Evolutionary conservation across 2,888 invertebrate genomes (phyloP), one percentile per base, ranked within the genome.

Genomic region (Endotricha flammealis): DNA sequence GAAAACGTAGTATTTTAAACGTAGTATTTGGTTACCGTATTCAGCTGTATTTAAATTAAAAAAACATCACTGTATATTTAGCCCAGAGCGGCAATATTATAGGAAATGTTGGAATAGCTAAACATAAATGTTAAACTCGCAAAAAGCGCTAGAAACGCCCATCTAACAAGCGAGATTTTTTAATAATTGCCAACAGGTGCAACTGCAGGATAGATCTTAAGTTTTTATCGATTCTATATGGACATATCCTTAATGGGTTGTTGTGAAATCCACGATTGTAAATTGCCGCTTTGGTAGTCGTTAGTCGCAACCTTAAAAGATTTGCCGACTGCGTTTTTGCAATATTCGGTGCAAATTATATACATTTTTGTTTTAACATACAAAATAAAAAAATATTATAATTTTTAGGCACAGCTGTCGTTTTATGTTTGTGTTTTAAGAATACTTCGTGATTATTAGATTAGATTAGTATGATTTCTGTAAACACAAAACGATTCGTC

Each of bases 121-220:
- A 65, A 53, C 46, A 58, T 63, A 74, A 69, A 58, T 49, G 50
- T 55, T 55, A 60, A 61, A 61, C 50, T 50, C 51, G 49, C 40
- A 54, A 50, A 64, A 68, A 57, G 48, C 46, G 37, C 34, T 29
- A 30, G 58, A 39, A 45, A 65, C 75, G 69, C 74, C 76, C 61
- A 70, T 51, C 40, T 68, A 76, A 71, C 56, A 57, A 74, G 60
- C 55, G 44, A 42, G 53, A 63, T 63, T 59, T 59, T 68, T 66
- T 60, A 65, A 62, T 67, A 70, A 68, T 66, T 57, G 56, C 53
- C 50, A 58, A 57, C 67, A 71, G 64, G 64, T 73, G 73, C 69
- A 55, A 48, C 46, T 44, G 38, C 40, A 44, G 58, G 54, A 65
- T 58, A 64, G 64, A 65, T 66, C 59, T 51, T 48, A 39, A 49